Conservation (phyloP, 1,140 invertebrate species). For the Drosophila funebris region DNA sequence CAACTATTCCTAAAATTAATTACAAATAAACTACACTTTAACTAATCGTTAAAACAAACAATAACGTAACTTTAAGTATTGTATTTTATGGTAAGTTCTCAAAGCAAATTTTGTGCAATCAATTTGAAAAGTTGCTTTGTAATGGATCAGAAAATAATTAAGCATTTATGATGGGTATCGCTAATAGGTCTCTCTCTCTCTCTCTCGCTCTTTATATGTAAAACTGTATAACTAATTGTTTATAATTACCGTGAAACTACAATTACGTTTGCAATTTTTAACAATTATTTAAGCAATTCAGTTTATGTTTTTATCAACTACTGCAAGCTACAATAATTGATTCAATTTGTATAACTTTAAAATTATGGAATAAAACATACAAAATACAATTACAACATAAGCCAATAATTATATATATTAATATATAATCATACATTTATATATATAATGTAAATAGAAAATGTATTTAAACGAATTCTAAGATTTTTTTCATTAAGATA, state of each 20-base stretch:
- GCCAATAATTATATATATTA: conserved; percentile 35
- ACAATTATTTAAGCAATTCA: conserved; percentile 80
- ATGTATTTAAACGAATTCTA: conserved; percentile 55
- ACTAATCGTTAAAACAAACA: conserved; percentile 36
- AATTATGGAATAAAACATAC: conserved; percentile 32
- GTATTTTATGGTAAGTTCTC: conserved; percentile 74
- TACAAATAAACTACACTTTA: conserved; percentile 38
- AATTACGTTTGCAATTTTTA: conserved; percentile 83
- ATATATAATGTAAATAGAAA: conserved; percentile 38
- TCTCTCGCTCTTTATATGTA: conserved; percentile 34
- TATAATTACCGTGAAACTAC: conserved; percentile 40
- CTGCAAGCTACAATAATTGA: conserved; percentile 77
- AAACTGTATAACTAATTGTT: conserved; percentile 38
- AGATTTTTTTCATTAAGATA: conserved; percentile 82
- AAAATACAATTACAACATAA: conserved; percentile 35
- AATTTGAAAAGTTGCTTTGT: conserved; percentile 74
- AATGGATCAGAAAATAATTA: conserved; percentile 37
- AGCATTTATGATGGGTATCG: conserved; percentile 71
- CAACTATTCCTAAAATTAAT: conserved; percentile 27
- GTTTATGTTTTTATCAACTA: conserved; percentile 70
- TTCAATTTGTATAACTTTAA: conserved; percentile 61
- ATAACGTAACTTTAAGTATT: conserved; percentile 77
- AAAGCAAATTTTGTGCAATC: conserved; percentile 49
- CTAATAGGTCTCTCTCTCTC: conserved; percentile 48
- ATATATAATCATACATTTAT: conserved; percentile 23